Base-by-base conservation (phyloP, 2,888 invertebrate genomes). In the Ischnura elegans region DNA sequence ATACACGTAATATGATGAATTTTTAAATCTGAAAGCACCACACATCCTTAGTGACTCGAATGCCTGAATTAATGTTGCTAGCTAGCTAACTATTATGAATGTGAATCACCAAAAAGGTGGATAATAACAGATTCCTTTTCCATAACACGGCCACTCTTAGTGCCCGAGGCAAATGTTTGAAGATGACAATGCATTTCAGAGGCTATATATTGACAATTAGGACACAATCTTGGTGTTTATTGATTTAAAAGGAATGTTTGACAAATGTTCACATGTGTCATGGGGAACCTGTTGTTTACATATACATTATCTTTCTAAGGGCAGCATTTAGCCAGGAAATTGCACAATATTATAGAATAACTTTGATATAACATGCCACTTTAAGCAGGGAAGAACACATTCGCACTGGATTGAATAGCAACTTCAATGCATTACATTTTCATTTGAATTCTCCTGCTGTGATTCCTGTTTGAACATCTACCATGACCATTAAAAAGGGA, bases 11-110 rank as follows among this genome's bases (percentile, higher is more conserved):
- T 13, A 90, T 90, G 90, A 61, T 55, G 55, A 76, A 87, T 90
- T 61, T 90, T 87, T 90, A 90, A 61, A 90, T 66, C 61, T 90
- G 43, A 90, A 90, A 90, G 90, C 90, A 90, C 90, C 90, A 90
- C 90, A 90, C 90, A 90, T 90, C 61, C 90, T 90, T 66, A 90
- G 90, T 90, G 90, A 90, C 61, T 61, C 45, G 90, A 90, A 55
- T 61, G 90, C 90, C 66, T 90, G 90, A 90, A 61, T 43, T 36
- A 43, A 90, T 61, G 61, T 43, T 43, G 61, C 90, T 90, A 90
- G 90, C 90, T 61, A 90, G 61, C 90, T 90, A 90, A 90, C 90
- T 90, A 90, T n/a, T n/a, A 90, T 61, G 90, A 90, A 90, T 90
- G 66, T 61, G 61, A 61, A 43, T 90, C 55, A 90, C 90, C 90